Percentiles rank a stretch among this genome's conserved stretches.
Evolutionary conservation across 2,888 invertebrate species (phyloP).

Genomic region (Plemyria rubiginata): DNA sequence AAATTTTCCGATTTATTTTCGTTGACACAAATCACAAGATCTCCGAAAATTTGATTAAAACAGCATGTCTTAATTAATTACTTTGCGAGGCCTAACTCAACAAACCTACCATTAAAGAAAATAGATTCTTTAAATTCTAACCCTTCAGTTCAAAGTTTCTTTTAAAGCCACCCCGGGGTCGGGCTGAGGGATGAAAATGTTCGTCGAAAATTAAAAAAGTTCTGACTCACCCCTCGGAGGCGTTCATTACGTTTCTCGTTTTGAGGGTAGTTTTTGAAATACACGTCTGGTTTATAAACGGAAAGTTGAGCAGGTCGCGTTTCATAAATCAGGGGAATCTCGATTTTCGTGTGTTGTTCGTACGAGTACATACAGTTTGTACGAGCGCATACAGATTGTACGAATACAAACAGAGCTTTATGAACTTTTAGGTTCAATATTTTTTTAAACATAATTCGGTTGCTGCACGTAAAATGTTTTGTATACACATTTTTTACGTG

Average conservation of each 20-base stretch:
- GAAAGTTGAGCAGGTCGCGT: slow-evolving; percentile 13
- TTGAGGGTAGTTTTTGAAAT: slow-evolving; percentile 43
- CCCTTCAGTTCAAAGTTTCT: slow-evolving; percentile 42
- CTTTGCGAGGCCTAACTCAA: slow-evolving; percentile 37
- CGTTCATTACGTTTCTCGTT: slow-evolving; percentile 47
- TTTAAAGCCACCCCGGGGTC: slow-evolving; percentile 41
- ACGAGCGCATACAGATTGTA: not conserved
- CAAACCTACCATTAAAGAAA: slow-evolving; percentile 39
- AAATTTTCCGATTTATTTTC: slow-evolving; percentile 3
- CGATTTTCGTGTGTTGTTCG: slow-evolving; percentile 4
- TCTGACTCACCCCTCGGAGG: slow-evolving; percentile 26
- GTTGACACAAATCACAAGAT: slow-evolving; percentile 12
- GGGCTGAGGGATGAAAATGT: slow-evolving; percentile 45
- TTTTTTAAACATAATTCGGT: too few species aligned
- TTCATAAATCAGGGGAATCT: slow-evolving; percentile 11
- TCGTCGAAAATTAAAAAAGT: slow-evolving; percentile 64
- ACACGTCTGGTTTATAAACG: slow-evolving; percentile 28
- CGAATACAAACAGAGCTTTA: not conserved
- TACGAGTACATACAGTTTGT: not conserved
- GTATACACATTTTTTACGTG: too few species aligned
- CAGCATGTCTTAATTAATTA: slow-evolving; percentile 39
- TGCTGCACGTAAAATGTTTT: too few species aligned
- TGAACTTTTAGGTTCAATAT: too few species aligned
- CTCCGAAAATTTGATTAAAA: slow-evolving; percentile 33
- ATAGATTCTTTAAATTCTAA: slow-evolving; percentile 38